Conservation (phyloP, 2,797 vertebrate genomes). For the Enteromius anoplus region DNA sequence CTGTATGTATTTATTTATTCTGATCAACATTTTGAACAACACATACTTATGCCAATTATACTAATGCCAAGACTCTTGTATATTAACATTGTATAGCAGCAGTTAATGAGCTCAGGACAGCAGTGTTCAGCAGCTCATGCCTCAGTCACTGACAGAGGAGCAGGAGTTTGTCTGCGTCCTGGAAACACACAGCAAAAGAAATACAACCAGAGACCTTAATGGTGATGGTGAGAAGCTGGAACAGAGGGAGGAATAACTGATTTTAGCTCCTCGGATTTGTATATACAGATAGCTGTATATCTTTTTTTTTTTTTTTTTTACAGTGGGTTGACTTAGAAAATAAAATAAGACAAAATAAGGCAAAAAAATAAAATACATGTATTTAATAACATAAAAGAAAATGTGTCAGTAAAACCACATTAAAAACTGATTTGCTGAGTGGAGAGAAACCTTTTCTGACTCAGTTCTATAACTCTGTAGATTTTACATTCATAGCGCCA, state of each 20-base stretch:
- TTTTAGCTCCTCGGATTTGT: slow-evolving; percentile 33
- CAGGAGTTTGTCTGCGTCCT: slow-evolving; percentile 47
- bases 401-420: not conserved
- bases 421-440: not conserved
- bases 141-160: slow-evolving; percentile 65
- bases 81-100: slow-evolving; percentile 20
- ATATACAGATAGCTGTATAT: too few species aligned
- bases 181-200: slow-evolving; percentile 63
- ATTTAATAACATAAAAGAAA: slow-evolving; percentile 3
- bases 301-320: not conserved
- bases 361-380: not conserved
- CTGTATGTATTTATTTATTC: not conserved
- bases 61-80: not conserved
- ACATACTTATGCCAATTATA: not conserved
- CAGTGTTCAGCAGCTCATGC: slow-evolving; percentile 64
- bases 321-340: not conserved
- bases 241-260: slow-evolving; percentile 17
- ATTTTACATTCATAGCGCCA: not conserved
- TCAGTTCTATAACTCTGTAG: not conserved
- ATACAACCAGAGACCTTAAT: slow-evolving; percentile 78
- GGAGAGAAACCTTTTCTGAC: not conserved
- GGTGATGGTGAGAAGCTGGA: slow-evolving; percentile 66
- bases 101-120: slow-evolving; percentile 68
- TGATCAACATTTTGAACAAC: not conserved
- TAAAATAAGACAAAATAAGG: not conserved